A percentile compares a stretch with the other conserved stretches of the same genome.
phyloP scores from a whole-genome alignment of 2,888 invertebrate genomes.

The Cacoxenus indagator region DNA sequence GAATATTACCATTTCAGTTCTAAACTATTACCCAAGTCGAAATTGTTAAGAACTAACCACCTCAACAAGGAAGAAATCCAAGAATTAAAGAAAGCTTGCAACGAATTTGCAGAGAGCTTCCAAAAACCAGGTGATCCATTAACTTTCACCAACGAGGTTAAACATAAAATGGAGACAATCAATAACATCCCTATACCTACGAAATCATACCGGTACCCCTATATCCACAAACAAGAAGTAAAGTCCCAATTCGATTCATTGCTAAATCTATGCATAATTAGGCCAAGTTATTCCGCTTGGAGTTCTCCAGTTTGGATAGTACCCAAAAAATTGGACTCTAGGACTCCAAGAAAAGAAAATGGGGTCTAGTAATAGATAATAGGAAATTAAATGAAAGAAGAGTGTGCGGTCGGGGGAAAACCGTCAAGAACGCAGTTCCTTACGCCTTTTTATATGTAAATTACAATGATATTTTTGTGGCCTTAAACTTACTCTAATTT shows the following conservation, averaged over 20 bases:
- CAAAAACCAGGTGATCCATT: not conserved
- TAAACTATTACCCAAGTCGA: too few species aligned
- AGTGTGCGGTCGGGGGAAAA: not conserved
- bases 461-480: too few species aligned
- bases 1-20: too few species aligned
- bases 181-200: too few species aligned
- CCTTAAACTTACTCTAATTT: too few species aligned
- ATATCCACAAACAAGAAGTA: not conserved
- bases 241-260: not conserved
- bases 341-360: conserved; percentile 15
- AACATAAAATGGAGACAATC: too few species aligned
- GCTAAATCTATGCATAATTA: not conserved
- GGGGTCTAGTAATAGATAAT: not conserved
- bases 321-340: not conserved
- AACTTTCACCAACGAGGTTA: too few species aligned
- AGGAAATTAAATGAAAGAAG: not conserved
- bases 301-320: conserved; percentile 25
- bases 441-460: conserved; percentile 26
- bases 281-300: not conserved
- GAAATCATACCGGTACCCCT: too few species aligned
- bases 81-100: not conserved
- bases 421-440: too few species aligned
- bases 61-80: not conserved
- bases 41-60: not conserved
- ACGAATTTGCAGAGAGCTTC: not conserved